These are phyloP conservation scores for Xerus inauris DNA, from an alignment of 2,113 vertebrate species.

Conservation along the genomic window DNA sequence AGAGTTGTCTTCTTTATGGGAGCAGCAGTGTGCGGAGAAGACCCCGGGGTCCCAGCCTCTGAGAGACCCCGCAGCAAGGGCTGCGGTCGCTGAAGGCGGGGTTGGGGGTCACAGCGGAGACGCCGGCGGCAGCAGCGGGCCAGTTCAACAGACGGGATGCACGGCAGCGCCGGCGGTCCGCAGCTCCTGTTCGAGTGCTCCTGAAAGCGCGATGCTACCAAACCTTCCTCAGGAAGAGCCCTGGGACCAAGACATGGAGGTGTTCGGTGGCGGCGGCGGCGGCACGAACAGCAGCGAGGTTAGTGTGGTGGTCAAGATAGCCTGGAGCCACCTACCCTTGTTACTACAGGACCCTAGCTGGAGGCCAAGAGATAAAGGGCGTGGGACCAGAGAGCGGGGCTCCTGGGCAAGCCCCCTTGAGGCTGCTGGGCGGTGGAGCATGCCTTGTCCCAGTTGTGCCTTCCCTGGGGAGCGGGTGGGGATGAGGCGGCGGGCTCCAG, in stretches of 20 bases:
- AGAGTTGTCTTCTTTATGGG: conserved; percentile 59
- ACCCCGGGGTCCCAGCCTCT: background rate
- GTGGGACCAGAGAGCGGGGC: background rate
- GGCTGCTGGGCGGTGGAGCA: background rate
- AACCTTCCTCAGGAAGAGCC: conserved; percentile 89
- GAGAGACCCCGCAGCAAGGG: background rate
- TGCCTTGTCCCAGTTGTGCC: background rate
- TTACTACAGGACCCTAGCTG: background rate
- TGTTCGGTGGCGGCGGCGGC: conserved; percentile 88
- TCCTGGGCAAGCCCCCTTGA: background rate
- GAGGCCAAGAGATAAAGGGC: background rate
- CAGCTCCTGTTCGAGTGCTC: conserved; percentile 77
- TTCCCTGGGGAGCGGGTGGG: background rate
- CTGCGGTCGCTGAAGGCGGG: background rate
- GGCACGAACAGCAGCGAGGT: conserved; percentile 82
- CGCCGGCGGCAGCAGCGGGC: background rate
- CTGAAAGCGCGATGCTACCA: conserved; percentile 87
- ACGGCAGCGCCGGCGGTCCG: background rate
- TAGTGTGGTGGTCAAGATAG: conserved; percentile 55
- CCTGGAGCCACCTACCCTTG: background rate
- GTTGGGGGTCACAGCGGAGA: background rate
- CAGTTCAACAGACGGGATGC: conserved; percentile 42
- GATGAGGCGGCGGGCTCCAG: background rate
- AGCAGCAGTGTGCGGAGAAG: background rate
- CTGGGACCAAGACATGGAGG: conserved; percentile 94